phyloP scores from a whole-genome alignment of 2,113 vertebrate species.

The Mobula hypostoma region DNA sequence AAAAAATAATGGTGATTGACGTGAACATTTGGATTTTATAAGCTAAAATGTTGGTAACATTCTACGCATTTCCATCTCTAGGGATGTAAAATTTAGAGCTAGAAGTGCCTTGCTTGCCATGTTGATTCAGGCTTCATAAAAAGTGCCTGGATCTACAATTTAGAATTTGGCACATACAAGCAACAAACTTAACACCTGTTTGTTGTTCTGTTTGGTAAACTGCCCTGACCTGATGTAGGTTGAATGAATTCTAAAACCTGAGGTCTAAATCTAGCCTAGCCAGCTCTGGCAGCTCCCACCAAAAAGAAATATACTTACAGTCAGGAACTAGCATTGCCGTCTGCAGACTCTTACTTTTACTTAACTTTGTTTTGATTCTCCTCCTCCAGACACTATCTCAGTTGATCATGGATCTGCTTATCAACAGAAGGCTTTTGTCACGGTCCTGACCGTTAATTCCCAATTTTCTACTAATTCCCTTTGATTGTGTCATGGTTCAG shows the following conservation, averaged over 20 bases:
- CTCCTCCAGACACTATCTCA: background rate
- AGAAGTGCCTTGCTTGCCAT: background rate
- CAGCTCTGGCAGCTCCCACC: background rate
- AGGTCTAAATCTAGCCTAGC: background rate
- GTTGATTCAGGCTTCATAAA: background rate
- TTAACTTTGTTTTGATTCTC: background rate
- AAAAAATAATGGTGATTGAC: background rate
- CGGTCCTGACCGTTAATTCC: no score
- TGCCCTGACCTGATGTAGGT: background rate
- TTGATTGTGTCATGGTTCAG: no score
- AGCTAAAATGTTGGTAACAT: background rate
- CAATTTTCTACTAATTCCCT: no score
- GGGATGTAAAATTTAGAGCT: background rate
- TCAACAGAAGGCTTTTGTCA: no score
- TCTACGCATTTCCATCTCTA: background rate
- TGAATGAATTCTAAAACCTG: background rate
- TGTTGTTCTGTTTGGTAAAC: background rate
- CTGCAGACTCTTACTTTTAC: background rate
- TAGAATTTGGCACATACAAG: background rate
- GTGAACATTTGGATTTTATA: background rate
- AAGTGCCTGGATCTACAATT: background rate
- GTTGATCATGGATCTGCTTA: no score
- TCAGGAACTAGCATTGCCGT: no score
- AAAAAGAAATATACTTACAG: background rate
- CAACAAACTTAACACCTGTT: background rate